Conservation (phyloP, 2,888 invertebrate genomes). For the Phorcus lineatus region DNA sequence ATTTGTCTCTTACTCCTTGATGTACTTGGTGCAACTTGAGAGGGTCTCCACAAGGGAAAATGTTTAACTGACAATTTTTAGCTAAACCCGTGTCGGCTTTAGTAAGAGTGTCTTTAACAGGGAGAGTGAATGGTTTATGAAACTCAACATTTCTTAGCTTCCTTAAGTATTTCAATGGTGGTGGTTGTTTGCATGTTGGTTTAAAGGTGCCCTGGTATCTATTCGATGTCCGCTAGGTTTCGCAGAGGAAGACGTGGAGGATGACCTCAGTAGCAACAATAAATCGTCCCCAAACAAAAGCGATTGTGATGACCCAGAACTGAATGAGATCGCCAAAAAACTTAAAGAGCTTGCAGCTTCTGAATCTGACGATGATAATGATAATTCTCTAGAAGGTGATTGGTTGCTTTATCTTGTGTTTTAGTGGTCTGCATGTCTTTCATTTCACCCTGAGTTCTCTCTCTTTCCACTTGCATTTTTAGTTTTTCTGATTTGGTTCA, state of each 20-base stretch:
- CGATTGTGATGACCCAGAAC: slow-evolving; percentile 61
- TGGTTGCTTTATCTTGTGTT: slow-evolving; percentile 30
- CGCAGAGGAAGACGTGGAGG: slow-evolving; percentile 39
- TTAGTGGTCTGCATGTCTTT: background rate
- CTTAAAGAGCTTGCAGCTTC: slow-evolving; percentile 57
- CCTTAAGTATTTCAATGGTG: too few relatives aligned
- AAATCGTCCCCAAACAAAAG: slow-evolving; percentile 52
- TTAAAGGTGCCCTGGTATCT: too few relatives aligned
- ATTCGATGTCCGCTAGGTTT: background rate
- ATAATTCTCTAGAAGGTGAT: slow-evolving; percentile 53
- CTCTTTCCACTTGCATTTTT: background rate
- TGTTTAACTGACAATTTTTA: too few relatives aligned
- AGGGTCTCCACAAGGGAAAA: too few relatives aligned
- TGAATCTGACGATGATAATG: slow-evolving; percentile 51
- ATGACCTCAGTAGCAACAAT: slow-evolving; percentile 22
- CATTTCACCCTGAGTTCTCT: background rate
- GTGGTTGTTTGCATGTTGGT: too few relatives aligned
- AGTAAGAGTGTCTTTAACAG: too few relatives aligned
- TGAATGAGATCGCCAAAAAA: slow-evolving; percentile 62
- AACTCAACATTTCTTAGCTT: too few relatives aligned
- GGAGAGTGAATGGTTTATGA: too few relatives aligned
- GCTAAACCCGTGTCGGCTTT: too few relatives aligned
- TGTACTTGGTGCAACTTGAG: too few relatives aligned
- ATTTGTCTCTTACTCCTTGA: too few relatives aligned
- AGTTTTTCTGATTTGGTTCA: background rate